Evolutionary conservation across 2,888 invertebrate genomes (phyloP), one percentile per base, ranked within the genome.

Genomic region (Lithophane socia): DNA sequence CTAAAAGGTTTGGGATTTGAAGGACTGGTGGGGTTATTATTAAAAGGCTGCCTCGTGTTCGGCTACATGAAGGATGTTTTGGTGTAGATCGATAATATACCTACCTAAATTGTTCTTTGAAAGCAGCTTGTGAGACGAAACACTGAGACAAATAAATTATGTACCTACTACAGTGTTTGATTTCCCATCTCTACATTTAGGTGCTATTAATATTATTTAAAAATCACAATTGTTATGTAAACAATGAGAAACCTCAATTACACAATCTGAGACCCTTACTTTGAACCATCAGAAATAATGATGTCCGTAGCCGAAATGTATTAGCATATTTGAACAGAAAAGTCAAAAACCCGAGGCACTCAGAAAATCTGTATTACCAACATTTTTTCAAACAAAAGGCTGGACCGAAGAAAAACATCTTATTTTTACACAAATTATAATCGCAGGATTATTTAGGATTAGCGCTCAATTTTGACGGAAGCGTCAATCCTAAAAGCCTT

Each of bases 401-500:
- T 63, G 70, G 67, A 64, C 78, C 24, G 63, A 67, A 78, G 52
- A 54, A 56, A 68, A 84, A 70, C 83, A 80, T 77, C 75, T 79
- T 88, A 77, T 82, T 87, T 81, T 86, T 82, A 86, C 80, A 83
- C 73, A 88, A 82, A 78, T 88, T 75, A 87, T 82, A 87, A 87
- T 82, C 86, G 66, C 52, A 24, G 77, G 84, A 83, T 88, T 86
- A 87, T 87, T 83, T 81, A 68, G 75, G 86, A 86, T 88, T 86
- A 88, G 80, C 86, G 61, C 77, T 79, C 86, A 88, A 88, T 88
- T 88, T 84, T 87, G 89, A 88, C 88, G 83, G 78, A 66, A 67
- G 77, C 85, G 71, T 79, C 86, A 80, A 82, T 83, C 74, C 66
- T 75, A 73, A 89, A 84, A 85, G 80, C 77, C 77, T 83, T 78